phyloP scores from a whole-genome alignment of 2,888 invertebrate species.

The Synergus umbraculus region DNA sequence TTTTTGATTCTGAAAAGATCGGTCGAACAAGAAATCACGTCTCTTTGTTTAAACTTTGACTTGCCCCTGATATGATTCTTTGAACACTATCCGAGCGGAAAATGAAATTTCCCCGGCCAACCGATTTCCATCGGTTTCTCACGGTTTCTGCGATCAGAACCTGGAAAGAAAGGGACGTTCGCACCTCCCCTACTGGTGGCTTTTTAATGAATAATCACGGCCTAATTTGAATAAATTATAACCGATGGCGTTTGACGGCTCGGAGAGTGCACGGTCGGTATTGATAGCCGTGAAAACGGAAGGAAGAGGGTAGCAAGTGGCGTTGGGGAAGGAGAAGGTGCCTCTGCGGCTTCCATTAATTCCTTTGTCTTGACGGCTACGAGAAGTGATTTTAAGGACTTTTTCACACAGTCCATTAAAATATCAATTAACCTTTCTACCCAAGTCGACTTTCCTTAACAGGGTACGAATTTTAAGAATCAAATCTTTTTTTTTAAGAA shows the following conservation, averaged over 20 bases:
- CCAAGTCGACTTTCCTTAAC: slow-evolving; percentile 36
- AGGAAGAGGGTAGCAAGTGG: slow-evolving; percentile 59
- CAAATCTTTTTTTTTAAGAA: slow-evolving; percentile 13
- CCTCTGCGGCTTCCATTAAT: slow-evolving; percentile 75
- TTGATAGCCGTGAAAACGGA: slow-evolving; percentile 72
- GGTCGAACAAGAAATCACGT: slow-evolving; percentile 4
- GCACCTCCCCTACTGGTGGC: slow-evolving; percentile 38
- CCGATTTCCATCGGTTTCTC: slow-evolving; percentile 52
- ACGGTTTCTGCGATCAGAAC: slow-evolving; percentile 44
- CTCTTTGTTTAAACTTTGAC: slow-evolving; percentile 33
- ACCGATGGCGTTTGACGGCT: slow-evolving; percentile 76
- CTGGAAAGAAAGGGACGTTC: slow-evolving; percentile 50
- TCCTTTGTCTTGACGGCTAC: slow-evolving; percentile 72
- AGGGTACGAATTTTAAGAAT: slow-evolving; percentile 27
- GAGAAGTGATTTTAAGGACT: slow-evolving; percentile 70
- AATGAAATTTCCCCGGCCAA: slow-evolving; percentile 49
- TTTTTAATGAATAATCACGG: slow-evolving; percentile 48
- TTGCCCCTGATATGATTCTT: slow-evolving; percentile 24
- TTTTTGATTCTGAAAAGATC: slow-evolving; percentile 19
- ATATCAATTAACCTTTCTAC: slow-evolving; percentile 71
- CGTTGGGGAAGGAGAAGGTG: slow-evolving; percentile 57
- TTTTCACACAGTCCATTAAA: slow-evolving; percentile 72
- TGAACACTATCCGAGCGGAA: slow-evolving; percentile 41
- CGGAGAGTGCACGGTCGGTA: slow-evolving; percentile 66
- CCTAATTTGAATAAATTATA: slow-evolving; percentile 77